A percentile compares a stretch with the other conserved stretches of the same genome.
phyloP scores from a whole-genome alignment of 2,888 invertebrate species.

The Caradrina clavipalpis region DNA sequence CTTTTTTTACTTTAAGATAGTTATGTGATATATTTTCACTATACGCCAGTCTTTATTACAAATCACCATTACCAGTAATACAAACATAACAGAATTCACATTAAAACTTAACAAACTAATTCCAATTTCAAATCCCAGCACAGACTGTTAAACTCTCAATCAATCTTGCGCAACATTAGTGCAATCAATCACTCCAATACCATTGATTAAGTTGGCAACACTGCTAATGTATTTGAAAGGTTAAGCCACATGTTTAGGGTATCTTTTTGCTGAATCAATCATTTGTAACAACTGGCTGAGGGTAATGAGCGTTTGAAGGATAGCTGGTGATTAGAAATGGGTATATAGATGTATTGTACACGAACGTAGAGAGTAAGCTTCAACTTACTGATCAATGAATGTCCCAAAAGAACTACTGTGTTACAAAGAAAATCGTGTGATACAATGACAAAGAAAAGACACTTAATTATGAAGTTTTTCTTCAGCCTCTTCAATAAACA shows the following conservation, averaged over 20 bases:
- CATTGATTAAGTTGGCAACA: slow-evolving; percentile 57
- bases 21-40: too few relatives aligned
- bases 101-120: slow-evolving; percentile 36
- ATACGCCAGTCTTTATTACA: too few relatives aligned
- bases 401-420: too few relatives aligned
- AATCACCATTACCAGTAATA: not conserved
- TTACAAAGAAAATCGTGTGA: too few relatives aligned
- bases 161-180: slow-evolving; percentile 42
- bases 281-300: slow-evolving; percentile 18
- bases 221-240: slow-evolving; percentile 50
- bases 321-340: slow-evolving; percentile 25
- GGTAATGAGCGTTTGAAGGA: slow-evolving; percentile 36
- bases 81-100: slow-evolving; percentile 28
- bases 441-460: too few relatives aligned
- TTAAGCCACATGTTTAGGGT: slow-evolving; percentile 33
- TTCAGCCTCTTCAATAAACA: too few relatives aligned
- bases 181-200: slow-evolving; percentile 49
- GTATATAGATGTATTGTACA: slow-evolving; percentile 2
- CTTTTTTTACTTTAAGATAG: too few relatives aligned
- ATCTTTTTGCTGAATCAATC: slow-evolving; percentile 49
- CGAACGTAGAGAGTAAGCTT: not conserved
- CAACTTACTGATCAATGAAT: too few relatives aligned
- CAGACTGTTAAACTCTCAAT: slow-evolving; percentile 42
- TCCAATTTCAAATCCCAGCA: slow-evolving; percentile 42
- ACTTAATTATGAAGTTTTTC: too few relatives aligned